Base-by-base conservation (phyloP, 2,888 invertebrate species). In the Drosophila peninsularis region DNA sequence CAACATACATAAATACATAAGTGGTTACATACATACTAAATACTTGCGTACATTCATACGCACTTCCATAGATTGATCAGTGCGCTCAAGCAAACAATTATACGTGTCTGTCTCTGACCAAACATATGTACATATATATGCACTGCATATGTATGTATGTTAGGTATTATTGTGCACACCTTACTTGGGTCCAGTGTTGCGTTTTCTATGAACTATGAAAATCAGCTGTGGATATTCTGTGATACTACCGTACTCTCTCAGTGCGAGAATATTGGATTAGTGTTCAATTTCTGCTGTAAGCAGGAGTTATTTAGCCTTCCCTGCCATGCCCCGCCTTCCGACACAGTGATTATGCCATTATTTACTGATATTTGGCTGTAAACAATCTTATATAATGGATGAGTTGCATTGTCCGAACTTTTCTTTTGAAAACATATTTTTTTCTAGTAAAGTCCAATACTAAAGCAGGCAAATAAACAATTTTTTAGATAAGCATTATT, bases 371-470 rank as follows among this genome's bases (percentile, higher is more conserved):
- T 30, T 6, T 47, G 11, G 11, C 5, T 3, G 45, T 30, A 47
- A 30, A 30, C 45, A 45, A n/a, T 47, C 45, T 30, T 47, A 47
- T 47, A 47, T 47, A 47, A 30, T 30, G n/a, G 37, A 39, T 37
- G n/a, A 6, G 7, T 37, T n/a, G n/a, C 37, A 37, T 17, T 39
- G n/a, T 39, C 7, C 3, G 9, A n/a, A n/a, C n/a, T n/a, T n/a
- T n/a, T 39, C 2, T 7, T 17, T 7, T n/a, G 2, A 5, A 37
- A 37, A 37, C n/a, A n/a, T n/a, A n/a, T n/a, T n/a, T n/a, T n/a
- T 6, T 14, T 11, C 9, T 32, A 32, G 1, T 32, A 32, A 11
- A 11, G 1, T 32, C 32, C 32, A 3, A 32, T 10, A 32, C 32
- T 0, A 32, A 24, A 24, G 24, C n/a, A n/a, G n/a, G 1, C 34